Evolutionary conservation across 1,140 invertebrate species (phyloP).

Genomic region (Apocrypta bakeri): DNA sequence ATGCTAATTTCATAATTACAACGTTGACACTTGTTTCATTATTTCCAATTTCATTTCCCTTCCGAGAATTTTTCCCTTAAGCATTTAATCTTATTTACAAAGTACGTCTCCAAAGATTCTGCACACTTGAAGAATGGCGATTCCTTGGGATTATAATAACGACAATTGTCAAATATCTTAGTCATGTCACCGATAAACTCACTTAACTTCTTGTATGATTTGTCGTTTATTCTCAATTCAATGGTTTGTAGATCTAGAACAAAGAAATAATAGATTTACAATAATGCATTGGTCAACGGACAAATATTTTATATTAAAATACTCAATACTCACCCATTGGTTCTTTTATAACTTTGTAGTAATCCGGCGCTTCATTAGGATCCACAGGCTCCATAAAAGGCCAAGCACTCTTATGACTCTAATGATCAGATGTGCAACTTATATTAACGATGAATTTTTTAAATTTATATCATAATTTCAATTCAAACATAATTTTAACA

Average conservation of each 20-base stretch:
- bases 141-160: slow-evolving; percentile 96
- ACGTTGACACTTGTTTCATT: slow-evolving; percentile 49
- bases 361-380: slow-evolving; percentile 95
- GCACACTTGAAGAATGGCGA: slow-evolving; percentile 97
- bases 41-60: slow-evolving; percentile 66
- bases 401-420: slow-evolving; percentile 94
- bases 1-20: slow-evolving; percentile 50
- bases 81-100: slow-evolving; percentile 92
- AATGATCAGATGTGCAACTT: slow-evolving; percentile 58
- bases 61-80: slow-evolving; percentile 87
- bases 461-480: background rate
- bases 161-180: slow-evolving; percentile 98
- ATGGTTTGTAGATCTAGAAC: slow-evolving; percentile 94
- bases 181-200: slow-evolving; percentile 98
- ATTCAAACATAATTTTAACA: slow-evolving; percentile 27
- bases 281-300: slow-evolving; percentile 30
- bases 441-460: slow-evolving; percentile 36
- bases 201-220: slow-evolving; percentile 89
- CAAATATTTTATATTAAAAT: background rate
- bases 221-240: slow-evolving; percentile 89
- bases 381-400: slow-evolving; percentile 98
- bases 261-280: slow-evolving; percentile 57
- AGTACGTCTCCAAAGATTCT: slow-evolving; percentile 94
- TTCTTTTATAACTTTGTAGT: slow-evolving; percentile 98
- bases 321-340: slow-evolving; percentile 88